phyloP scores from a whole-genome alignment of 2,113 vertebrate species.

The Ceuthmochares aereus region DNA sequence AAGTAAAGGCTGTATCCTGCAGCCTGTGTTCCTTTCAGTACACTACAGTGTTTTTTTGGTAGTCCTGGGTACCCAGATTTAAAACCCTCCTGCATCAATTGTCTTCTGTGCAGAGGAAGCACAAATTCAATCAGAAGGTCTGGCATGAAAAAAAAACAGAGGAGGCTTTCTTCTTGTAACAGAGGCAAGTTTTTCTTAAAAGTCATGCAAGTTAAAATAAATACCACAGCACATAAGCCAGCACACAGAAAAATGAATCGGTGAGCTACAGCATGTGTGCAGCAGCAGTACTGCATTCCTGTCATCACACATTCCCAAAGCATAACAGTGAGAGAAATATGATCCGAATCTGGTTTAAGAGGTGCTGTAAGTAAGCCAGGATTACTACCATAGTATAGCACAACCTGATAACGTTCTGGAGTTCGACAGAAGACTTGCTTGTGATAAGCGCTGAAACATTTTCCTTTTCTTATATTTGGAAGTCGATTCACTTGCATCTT shows the following conservation, averaged over 20 bases:
- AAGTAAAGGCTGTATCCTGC: neutral
- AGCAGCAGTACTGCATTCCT: neutral
- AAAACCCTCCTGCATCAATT: neutral
- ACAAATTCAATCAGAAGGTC: neutral
- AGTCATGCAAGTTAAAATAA: conserved; percentile 26
- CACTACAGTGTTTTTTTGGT: neutral
- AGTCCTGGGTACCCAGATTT: neutral
- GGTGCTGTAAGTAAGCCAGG: conserved; percentile 32
- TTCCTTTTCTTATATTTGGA: neutral
- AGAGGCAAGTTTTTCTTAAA: conserved; percentile 28
- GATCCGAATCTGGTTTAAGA: conserved; percentile 24
- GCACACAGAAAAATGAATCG: neutral
- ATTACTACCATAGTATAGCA: conserved; percentile 25
- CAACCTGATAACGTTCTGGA: neutral
- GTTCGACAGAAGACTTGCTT: neutral
- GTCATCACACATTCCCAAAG: conserved; percentile 17
- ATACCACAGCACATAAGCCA: neutral
- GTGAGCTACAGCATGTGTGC: conserved; percentile 8
- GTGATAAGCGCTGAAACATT: neutral
- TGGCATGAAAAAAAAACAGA: neutral
- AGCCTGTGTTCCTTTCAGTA: neutral
- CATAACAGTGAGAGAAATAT: conserved; percentile 4
- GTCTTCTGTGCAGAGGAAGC: neutral
- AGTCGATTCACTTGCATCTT: neutral
- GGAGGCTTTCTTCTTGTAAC: conserved; percentile 15